A percentile compares a stretch with the other conserved stretches of the same genome.
Conservation (phyloP, 2,888 invertebrate species). For the Lingula anatina region DNA sequence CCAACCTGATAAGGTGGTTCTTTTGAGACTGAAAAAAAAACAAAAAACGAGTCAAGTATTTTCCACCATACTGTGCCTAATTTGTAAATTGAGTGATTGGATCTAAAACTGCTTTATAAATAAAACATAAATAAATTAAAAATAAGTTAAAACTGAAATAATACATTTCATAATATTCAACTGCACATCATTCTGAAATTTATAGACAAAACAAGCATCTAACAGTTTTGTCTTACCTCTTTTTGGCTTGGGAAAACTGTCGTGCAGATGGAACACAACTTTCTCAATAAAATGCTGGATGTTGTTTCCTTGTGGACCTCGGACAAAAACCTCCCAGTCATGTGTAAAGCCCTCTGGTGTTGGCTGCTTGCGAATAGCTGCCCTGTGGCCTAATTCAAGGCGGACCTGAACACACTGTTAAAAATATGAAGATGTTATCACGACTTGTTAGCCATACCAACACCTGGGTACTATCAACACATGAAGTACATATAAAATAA, state of each 20-base stretch:
- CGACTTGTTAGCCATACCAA: no score
- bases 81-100: no score
- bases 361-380: slow-evolving; percentile 72
- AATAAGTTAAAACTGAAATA: background rate
- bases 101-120: background rate
- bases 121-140: background rate
- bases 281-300: slow-evolving; percentile 89
- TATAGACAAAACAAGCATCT: background rate
- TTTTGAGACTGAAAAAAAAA: slow-evolving; percentile 68
- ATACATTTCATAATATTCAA: background rate
- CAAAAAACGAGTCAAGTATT: background rate
- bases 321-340: slow-evolving; percentile 94
- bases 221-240: slow-evolving; percentile 62
- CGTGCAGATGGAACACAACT: slow-evolving; percentile 81
- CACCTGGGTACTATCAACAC: no score
- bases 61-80: no score
- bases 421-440: background rate
- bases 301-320: slow-evolving; percentile 79
- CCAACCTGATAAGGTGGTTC: slow-evolving; percentile 85
- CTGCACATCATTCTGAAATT: background rate
- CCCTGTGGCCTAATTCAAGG: slow-evolving; percentile 89
- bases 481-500: no score
- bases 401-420: slow-evolving; percentile 64
- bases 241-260: slow-evolving; percentile 86
- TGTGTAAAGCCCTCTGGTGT: slow-evolving; percentile 91